A percentile compares a stretch with the other conserved stretches of the same genome.
These are phyloP conservation scores for Nothura maculosa DNA, from an alignment of 2,797 vertebrate genomes.

Conservation along the genomic window DNA sequence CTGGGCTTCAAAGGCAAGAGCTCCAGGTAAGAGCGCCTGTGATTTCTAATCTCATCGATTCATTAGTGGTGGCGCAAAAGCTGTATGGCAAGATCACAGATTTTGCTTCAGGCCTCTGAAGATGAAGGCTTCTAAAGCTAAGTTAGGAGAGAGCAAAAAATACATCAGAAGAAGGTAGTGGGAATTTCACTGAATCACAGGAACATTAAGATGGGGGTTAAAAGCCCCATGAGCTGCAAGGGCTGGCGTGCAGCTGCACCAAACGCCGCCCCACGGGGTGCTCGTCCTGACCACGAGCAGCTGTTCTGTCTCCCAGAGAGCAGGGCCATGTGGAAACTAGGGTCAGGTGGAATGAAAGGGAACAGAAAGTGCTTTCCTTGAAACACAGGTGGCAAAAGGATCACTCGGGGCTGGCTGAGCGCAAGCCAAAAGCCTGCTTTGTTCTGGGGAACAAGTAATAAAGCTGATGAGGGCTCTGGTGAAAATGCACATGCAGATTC, in stretches of 20 bases:
- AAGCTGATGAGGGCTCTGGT: not conserved
- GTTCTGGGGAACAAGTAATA: not conserved
- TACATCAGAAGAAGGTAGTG: not conserved
- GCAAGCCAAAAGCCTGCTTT: not conserved
- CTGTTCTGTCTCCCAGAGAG: not conserved
- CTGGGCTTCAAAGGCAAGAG: not conserved
- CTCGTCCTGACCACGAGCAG: constrained; percentile 3
- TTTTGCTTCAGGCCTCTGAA: not conserved
- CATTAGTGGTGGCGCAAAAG: not conserved
- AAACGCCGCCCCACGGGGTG: not conserved
- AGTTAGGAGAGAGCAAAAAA: not conserved
- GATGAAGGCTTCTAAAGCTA: not conserved
- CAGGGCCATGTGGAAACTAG: not conserved
- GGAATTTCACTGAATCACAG: not conserved
- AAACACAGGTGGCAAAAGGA: constrained; percentile 27
- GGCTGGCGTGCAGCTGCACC: not conserved
- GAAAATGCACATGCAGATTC: not conserved
- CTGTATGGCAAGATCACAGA: not conserved
- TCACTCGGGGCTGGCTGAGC: not conserved
- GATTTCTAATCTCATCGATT: not conserved
- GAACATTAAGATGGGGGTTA: not conserved
- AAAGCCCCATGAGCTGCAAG: not conserved
- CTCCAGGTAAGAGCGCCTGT: not conserved
- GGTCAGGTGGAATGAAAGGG: constrained; percentile 31
- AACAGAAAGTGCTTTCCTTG: constrained; percentile 10